Evolutionary conservation across 1,140 invertebrate genomes (phyloP), one percentile per base, ranked within the genome.

Genomic region (Euura saliciscinereae): DNA sequence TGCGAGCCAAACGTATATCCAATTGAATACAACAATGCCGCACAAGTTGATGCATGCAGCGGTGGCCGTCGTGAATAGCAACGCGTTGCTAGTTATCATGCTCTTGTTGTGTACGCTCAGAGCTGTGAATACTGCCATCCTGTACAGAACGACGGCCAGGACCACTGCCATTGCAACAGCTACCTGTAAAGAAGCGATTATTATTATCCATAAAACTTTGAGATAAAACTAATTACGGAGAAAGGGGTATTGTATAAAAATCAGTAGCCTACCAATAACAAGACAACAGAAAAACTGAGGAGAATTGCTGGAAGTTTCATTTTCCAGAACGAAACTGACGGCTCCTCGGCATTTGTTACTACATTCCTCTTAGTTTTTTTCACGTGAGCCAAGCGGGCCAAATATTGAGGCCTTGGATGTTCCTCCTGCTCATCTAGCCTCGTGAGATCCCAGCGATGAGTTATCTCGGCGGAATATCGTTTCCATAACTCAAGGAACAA

Each of bases 401-500:
- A 85, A 84, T 95, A 96, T 80, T 94, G 91, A 2, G 96, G 96
- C 43, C 96, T 85, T 2, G 96, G 96, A 86, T 97, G 95, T 86
- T 98, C 96, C 78, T 96, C 93, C 79, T 95, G 92, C 59, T 93
- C 88, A 88, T 96, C 95, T 81, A 96, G 97, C 3, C 94, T 93
- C 2, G 95, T 95, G 68, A 97, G 88, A 86, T 96, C 96, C 96
- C 96, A 98, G 64, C 94, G 90, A 85, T 98, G 95, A 2, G 95
- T 96, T 79, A 98, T 96, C 87, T 95, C 93, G 0, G 95, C 94
- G 1, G 95, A 94, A 84, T 97, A 96, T 46, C 97, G 89, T 86
- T 99, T 98, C 98, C 98, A 99, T 74, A 98, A 89, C 88, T 99
- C 97, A 77, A 98, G 85, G 87, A 97, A 98, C 74, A 96, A 90